A percentile compares a stretch with the other conserved stretches of the same genome.
Conservation (phyloP, 2,888 invertebrate genomes). For the Drosophila multiciliata region DNA sequence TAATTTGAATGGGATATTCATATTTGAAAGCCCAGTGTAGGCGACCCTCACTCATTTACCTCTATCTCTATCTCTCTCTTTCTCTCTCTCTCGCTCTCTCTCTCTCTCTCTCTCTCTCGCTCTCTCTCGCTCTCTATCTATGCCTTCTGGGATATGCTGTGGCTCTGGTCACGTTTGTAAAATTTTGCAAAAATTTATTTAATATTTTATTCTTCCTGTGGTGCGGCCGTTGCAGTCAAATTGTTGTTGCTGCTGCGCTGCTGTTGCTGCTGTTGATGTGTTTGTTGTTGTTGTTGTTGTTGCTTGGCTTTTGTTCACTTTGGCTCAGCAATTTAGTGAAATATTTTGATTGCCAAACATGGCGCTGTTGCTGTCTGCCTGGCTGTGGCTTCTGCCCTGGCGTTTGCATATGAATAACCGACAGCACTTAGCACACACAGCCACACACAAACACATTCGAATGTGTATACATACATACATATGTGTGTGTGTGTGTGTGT, state of each 20-base stretch:
- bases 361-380: slow-evolving; percentile 38
- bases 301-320: slow-evolving; percentile 60
- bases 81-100: not conserved
- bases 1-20: not conserved
- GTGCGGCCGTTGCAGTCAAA: slow-evolving; percentile 41
- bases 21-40: not conserved
- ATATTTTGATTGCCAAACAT: slow-evolving; percentile 81
- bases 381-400: slow-evolving; percentile 52
- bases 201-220: slow-evolving; percentile 70
- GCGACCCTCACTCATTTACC: not conserved
- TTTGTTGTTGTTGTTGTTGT: slow-evolving; percentile 29
- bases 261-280: slow-evolving; percentile 7
- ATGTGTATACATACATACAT: not conserved
- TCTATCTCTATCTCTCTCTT: not conserved
- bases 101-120: not conserved
- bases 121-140: not conserved
- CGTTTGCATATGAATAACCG: slow-evolving; percentile 80
- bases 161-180: slow-evolving; percentile 74
- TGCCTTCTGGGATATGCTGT: slow-evolving; percentile 13
- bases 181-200: slow-evolving; percentile 71
- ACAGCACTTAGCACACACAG: slow-evolving; percentile 73
- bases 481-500: slow-evolving; percentile 7
- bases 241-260: slow-evolving; percentile 39
- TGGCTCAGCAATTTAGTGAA: slow-evolving; percentile 76
- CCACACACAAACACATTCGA: slow-evolving; percentile 25